phyloP scores from a whole-genome alignment of 2,888 invertebrate species.

The Campoplex capitator region DNA sequence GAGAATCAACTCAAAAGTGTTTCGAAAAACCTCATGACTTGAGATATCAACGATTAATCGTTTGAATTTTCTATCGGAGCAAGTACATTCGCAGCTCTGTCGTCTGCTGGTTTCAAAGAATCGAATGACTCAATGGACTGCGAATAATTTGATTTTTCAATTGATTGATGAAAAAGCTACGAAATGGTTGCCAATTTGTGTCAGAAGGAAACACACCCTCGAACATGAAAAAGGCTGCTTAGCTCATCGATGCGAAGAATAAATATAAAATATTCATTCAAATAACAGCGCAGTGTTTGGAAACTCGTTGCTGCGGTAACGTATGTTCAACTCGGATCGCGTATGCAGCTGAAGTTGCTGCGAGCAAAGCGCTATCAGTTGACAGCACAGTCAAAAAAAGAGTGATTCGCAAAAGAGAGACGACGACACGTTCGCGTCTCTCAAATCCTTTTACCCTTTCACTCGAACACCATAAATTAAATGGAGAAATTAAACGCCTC shows the following conservation, averaged over 20 bases:
- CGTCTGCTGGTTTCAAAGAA: no score
- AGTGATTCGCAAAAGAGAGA: slow-evolving; percentile 40
- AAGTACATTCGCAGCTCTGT: no score
- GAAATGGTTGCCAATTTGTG: neutral
- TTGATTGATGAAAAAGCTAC: no score
- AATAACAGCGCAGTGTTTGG: neutral
- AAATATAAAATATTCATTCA: neutral
- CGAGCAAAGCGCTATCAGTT: neutral
- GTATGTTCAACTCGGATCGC: neutral
- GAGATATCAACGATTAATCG: no score
- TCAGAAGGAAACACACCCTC: neutral
- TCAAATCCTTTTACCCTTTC: slow-evolving; percentile 73
- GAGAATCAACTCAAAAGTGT: neutral
- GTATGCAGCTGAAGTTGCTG: neutral
- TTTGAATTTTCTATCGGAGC: no score
- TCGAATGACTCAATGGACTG: no score
- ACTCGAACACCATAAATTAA: slow-evolving; percentile 79
- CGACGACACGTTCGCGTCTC: slow-evolving; percentile 19
- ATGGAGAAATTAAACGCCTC: slow-evolving; percentile 78
- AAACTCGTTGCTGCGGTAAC: neutral
- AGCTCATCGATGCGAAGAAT: neutral
- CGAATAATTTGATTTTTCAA: no score
- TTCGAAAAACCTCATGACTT: neutral
- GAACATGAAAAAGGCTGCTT: neutral
- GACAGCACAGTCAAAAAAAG: slow-evolving; percentile 2